phyloP scores from a whole-genome alignment of 1,140 invertebrate species.

The Sitobion miscanthi region DNA sequence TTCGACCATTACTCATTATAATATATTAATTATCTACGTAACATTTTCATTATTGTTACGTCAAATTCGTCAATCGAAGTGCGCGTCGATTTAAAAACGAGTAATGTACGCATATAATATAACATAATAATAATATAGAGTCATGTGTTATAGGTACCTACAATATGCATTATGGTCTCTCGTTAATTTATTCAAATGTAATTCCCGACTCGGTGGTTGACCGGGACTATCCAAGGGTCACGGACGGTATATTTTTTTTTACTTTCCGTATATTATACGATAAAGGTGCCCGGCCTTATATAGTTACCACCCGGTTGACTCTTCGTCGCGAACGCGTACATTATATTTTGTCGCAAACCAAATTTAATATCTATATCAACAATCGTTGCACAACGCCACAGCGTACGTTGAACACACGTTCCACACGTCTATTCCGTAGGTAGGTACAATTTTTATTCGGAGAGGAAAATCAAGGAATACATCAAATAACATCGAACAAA shows the following conservation, averaged over 20 bases:
- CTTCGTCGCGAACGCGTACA: not conserved
- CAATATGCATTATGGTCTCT: not conserved
- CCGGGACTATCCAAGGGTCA: conserved; percentile 8
- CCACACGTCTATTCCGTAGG: not conserved
- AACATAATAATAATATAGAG: not conserved
- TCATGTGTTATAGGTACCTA: not conserved
- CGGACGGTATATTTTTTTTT: not conserved
- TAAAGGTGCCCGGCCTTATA: not conserved
- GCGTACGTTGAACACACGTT: not conserved
- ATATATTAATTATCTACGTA: not conserved
- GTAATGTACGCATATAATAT: not conserved
- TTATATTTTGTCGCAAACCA: not conserved
- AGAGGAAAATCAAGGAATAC: not conserved
- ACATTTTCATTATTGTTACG: not conserved
- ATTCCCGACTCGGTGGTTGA: not conserved
- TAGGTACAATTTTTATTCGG: not conserved
- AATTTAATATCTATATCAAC: not conserved
- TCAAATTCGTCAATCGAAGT: not conserved
- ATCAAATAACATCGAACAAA: not conserved
- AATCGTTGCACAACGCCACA: not conserved
- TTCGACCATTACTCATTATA: not conserved
- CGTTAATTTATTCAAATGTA: conserved; percentile 29
- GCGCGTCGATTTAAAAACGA: not conserved
- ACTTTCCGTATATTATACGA: not conserved
- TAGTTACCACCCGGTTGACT: not conserved